Conservation (phyloP, 2,888 invertebrate species). For the Drosophila testacea region DNA sequence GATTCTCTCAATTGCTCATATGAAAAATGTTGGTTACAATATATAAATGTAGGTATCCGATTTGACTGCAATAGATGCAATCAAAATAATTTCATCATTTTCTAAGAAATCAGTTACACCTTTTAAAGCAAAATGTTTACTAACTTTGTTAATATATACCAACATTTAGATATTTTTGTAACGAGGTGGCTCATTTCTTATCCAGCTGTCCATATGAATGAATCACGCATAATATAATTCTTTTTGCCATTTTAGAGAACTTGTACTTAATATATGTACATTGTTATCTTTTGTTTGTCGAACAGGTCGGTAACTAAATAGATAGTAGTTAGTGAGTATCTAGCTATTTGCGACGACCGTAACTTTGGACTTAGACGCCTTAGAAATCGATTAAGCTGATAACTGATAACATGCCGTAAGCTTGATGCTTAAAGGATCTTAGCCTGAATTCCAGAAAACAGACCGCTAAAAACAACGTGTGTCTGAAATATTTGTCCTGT, state of each 20-base stretch:
- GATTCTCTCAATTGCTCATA: not conserved
- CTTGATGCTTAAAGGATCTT: not conserved
- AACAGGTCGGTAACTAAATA: constrained; percentile 18
- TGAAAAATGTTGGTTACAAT: not conserved
- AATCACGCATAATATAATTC: constrained; percentile 48
- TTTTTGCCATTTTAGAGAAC: constrained; percentile 5
- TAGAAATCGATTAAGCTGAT: constrained; percentile 56
- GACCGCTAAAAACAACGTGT: not conserved
- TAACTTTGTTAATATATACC: not conserved
- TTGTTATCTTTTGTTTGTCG: constrained; percentile 22
- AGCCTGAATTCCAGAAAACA: not conserved
- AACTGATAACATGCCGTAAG: constrained; percentile 13
- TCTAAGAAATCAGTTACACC: too few species aligned
- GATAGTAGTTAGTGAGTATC: constrained; percentile 21
- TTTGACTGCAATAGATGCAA: not conserved
- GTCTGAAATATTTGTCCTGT: not conserved
- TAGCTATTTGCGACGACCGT: not conserved
- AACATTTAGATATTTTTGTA: not conserved
- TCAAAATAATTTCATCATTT: not conserved
- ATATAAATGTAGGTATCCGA: too few species aligned
- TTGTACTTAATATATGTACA: not conserved
- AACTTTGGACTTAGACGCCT: constrained; percentile 40
- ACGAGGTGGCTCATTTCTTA: constrained; percentile 23
- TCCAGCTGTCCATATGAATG: constrained; percentile 44
- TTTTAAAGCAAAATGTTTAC: not conserved